Percentiles rank a stretch among this genome's conserved stretches.
Evolutionary conservation across 2,797 vertebrate genomes (phyloP).

Genomic region (Alauda arvensis): DNA sequence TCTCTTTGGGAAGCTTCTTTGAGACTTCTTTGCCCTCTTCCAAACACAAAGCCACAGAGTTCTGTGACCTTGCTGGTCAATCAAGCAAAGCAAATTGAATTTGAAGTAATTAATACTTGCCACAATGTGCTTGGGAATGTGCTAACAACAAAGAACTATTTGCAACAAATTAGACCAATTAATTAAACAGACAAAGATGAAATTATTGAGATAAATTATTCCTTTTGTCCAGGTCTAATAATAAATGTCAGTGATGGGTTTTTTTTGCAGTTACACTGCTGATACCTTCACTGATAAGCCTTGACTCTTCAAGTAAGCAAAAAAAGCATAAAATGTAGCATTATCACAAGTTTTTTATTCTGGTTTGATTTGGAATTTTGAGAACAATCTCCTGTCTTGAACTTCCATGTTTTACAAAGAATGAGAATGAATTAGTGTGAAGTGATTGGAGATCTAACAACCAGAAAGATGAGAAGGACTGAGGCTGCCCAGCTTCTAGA

Average conservation of each 20-base stretch:
- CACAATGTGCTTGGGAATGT: neutral
- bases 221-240: neutral
- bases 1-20: neutral
- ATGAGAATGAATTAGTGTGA: neutral
- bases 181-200: slow-evolving; percentile 14
- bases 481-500: neutral
- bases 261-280: neutral
- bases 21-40: neutral
- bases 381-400: neutral
- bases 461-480: neutral
- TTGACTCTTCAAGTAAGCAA: neutral
- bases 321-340: neutral
- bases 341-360: neutral
- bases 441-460: neutral
- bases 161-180: slow-evolving; percentile 14
- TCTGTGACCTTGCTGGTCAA: neutral
- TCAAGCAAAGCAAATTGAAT: slow-evolving; percentile 40
- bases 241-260: neutral
- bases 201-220: neutral
- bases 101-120: slow-evolving; percentile 28
- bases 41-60: neutral
- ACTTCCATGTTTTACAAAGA: neutral
- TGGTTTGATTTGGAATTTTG: neutral
- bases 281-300: neutral
- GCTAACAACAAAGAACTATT: neutral